Base-by-base conservation (phyloP, 1,140 invertebrate species). In the Philaenus spumarius region DNA sequence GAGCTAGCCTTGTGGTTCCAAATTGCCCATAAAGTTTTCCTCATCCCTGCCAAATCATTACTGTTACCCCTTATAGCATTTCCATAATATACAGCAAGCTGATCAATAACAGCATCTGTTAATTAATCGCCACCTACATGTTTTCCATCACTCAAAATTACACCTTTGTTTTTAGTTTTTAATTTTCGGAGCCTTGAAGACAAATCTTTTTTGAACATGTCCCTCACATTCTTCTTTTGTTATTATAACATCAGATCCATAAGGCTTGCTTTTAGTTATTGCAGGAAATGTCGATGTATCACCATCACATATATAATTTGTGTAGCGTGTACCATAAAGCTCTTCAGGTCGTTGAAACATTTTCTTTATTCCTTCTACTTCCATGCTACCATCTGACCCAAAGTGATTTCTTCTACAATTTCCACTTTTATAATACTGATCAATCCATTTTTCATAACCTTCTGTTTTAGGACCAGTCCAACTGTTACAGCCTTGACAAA, bases 261-360 rank as follows among this genome's bases (percentile, higher is more conserved):
- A n/a, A n/a, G n/a, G n/a, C n/a, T n/a, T n/a, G n/a, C n/a, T n/a
- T n/a, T 67, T 42, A 23, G 46, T 15, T 30, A 66, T 12, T 7
- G 19, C 51, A 56, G 58, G 60, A 19, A 54, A 61, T 50, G 61
- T 58, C 48, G 68, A 67, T 35, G 55, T 40, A 61, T 66, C 65
- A 7, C 66, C 65, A 37, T 67, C 64, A 6, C 62, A 60, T 35
- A 67, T 61, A 39, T 63, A 67, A 26, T 59, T 23, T 3, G 15
- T 20, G 34, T 62, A 64, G 14, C 37, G 37, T 17, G 63, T 57
- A 39, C 48, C 43, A 11, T 53, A 19, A n/a, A 11, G 7, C 26
- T 58, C 45, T 7, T 11, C 40, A 12, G 61, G 66, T 9, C 59
- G 24, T 11, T 17, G 11, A 52, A 61, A 67, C 42, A 67, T 62